phyloP scores from a whole-genome alignment of 2,113 vertebrate species.

The Copsychus sechellarum region DNA sequence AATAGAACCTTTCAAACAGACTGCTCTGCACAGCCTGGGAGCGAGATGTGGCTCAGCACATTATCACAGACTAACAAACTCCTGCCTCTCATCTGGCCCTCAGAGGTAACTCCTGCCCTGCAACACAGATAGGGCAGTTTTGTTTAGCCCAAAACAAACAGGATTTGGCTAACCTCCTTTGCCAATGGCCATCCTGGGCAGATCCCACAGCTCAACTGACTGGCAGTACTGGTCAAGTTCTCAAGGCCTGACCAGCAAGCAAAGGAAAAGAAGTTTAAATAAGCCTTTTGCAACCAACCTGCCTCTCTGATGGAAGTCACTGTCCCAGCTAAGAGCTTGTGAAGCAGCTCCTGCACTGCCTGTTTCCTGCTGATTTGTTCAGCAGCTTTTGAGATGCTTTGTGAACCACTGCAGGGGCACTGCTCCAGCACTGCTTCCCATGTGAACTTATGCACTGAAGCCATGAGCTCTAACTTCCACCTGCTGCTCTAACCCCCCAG shows the following conservation, averaged over 20 bases:
- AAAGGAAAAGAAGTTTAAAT: background rate
- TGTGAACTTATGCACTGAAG: background rate
- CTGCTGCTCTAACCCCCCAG: background rate
- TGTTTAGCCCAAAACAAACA: background rate
- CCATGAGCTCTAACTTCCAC: background rate
- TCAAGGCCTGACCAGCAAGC: background rate
- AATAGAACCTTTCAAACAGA: background rate
- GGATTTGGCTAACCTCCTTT: background rate
- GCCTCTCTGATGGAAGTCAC: background rate
- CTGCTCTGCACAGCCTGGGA: background rate
- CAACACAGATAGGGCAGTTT: background rate
- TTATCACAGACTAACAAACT: background rate
- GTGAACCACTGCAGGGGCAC: background rate
- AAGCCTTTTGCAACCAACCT: background rate
- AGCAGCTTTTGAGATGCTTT: background rate
- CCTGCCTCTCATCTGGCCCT: background rate
- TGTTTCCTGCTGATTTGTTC: background rate
- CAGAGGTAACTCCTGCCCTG: background rate
- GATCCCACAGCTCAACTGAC: background rate
- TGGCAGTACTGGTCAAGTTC: background rate
- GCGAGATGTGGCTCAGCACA: background rate
- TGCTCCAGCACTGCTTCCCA: background rate
- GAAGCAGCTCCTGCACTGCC: background rate
- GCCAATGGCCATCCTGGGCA: background rate
- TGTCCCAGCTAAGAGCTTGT: background rate